These are phyloP conservation scores for Argyrosomus japonicus DNA, from an alignment of 2,113 vertebrate species.

Conservation along the genomic window DNA sequence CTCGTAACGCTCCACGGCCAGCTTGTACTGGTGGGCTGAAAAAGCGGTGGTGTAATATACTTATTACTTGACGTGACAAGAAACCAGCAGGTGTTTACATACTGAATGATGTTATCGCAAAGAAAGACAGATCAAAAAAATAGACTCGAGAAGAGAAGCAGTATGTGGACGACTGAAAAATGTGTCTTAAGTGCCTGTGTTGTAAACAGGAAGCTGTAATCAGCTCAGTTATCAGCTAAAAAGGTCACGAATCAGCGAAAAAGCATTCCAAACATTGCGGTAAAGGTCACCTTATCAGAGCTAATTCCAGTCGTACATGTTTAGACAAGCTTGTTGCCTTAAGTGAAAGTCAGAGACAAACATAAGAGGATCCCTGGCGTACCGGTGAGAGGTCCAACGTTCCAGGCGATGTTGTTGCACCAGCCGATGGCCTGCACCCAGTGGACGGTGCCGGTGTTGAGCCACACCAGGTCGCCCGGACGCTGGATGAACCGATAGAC, in stretches of 20 bases:
- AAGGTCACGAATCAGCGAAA: conserved; percentile 56
- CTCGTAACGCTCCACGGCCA: conserved; percentile 98
- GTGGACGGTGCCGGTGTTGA: conserved; percentile 98
- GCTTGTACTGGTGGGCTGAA: conserved; percentile 96
- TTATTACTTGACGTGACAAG: neutral
- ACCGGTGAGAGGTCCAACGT: conserved; percentile 98
- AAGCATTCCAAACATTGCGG: neutral
- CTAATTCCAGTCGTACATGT: neutral
- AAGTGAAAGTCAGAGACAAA: neutral
- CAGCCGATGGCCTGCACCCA: conserved; percentile 99
- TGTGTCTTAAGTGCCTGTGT: neutral
- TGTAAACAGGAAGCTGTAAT: conserved; percentile 13
- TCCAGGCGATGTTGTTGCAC: conserved; percentile 99
- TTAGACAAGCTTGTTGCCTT: neutral
- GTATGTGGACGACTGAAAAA: neutral
- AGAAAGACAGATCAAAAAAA: neutral
- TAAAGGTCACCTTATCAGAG: conserved; percentile 33
- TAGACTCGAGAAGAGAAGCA: neutral
- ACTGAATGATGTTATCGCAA: neutral
- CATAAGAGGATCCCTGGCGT: neutral
- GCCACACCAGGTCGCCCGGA: conserved; percentile 99
- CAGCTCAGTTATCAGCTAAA: conserved; percentile 30
- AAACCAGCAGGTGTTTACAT: neutral
- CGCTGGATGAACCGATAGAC: conserved; percentile 99
- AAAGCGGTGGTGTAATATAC: neutral